Base-by-base conservation (phyloP, 2,113 vertebrate genomes). In the Channa argus region DNA sequence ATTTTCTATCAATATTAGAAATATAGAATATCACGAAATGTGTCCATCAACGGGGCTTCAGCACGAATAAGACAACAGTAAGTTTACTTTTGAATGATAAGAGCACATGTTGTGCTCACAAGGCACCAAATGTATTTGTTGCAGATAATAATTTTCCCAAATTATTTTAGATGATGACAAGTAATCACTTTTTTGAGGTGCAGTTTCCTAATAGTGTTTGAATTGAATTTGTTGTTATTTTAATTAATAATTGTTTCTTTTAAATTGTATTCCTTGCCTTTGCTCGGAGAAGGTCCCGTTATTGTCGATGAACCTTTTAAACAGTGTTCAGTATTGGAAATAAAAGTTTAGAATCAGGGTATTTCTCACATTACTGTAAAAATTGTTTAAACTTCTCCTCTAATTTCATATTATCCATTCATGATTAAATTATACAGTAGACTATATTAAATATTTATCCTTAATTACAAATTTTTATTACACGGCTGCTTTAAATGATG, bases 321-420 rank as follows among this genome's bases (percentile, higher is more conserved):
- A 64, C 36, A 49, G 7, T 69, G 15, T 59, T 78, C 24, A 64
- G 41, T 54, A 41, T 66, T 65, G 9, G 50, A 60, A 79, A 38
- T 53, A 37, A 56, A 64, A 59, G 44, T 61, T 63, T 60, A 71
- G 71, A 76, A 77, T 91, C 85, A 81, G 81, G 83, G 74, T 85
- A 77, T 84, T 86, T 34, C 39, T 60, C 58, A 45, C 5, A 65
- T 77, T 58, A 51, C 59, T 56, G 53, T 74, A 51, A 74, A 74
- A 41, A 37, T 55, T 55, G n/a, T 79, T 62, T 62, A 55, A 66
- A 67, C 7, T 13, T 67, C 4, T 62, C 65, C 69, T 77, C 59
- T 47, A 24, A 41, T 68, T 77, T 83, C 12, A 60, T 69, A 55
- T 66, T 58, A 54, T 39, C 51, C n/a, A 52, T 34, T 66, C 6